These are phyloP conservation scores for Venusia cambrica DNA, from an alignment of 2,888 invertebrate species.

Conservation along the genomic window DNA sequence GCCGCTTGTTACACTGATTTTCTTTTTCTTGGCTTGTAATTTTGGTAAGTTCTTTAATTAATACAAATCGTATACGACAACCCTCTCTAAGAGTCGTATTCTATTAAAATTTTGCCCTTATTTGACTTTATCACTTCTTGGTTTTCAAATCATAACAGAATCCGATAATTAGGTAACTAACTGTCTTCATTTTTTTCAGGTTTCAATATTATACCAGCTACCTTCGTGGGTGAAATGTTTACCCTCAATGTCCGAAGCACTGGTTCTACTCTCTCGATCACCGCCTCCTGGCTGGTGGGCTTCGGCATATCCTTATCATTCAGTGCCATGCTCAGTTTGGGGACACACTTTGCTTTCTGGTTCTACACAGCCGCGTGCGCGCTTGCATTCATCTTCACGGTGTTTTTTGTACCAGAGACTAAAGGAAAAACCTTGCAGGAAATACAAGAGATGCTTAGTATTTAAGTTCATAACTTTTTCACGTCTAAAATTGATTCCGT, in stretches of 20 bases:
- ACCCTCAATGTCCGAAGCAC: conserved; percentile 38
- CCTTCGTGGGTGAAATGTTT: conserved; percentile 45
- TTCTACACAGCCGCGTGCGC: conserved; percentile 32
- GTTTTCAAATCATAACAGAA: no score
- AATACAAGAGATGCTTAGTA: conserved; percentile 39
- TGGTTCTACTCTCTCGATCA: conserved; percentile 34
- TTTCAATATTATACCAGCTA: conserved; percentile 40
- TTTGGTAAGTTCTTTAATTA: conserved; percentile 41
- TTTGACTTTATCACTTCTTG: no score
- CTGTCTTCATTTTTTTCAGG: conserved; percentile 31
- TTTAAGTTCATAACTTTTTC: no score
- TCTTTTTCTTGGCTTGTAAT: conserved; percentile 45
- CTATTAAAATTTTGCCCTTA: no score
- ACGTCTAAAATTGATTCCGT: no score
- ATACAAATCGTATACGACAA: no score
- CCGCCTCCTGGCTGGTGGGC: conserved; percentile 35
- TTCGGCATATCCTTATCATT: conserved; percentile 37
- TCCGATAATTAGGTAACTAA: no score
- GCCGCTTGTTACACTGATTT: conserved; percentile 39
- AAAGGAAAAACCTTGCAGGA: conserved; percentile 41
- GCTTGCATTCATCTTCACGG: conserved; percentile 32
- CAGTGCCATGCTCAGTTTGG: conserved; percentile 32
- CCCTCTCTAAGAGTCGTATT: no score
- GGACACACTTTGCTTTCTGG: conserved; percentile 36
- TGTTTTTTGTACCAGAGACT: conserved; percentile 43